A percentile compares a stretch with the other conserved stretches of the same genome.
Evolutionary conservation across 2,888 invertebrate species (phyloP).

Genomic region (Atrina japonica): DNA sequence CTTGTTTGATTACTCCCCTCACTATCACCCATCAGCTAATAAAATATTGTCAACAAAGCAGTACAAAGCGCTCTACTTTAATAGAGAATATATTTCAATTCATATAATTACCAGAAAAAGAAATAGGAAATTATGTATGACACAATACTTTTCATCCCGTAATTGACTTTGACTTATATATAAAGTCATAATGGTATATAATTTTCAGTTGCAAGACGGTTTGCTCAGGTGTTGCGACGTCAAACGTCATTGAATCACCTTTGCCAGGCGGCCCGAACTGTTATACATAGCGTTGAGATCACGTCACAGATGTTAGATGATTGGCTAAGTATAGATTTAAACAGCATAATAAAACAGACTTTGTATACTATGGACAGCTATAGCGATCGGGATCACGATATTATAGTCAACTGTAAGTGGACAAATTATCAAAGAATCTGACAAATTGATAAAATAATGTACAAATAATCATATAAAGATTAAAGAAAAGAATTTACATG

Average conservation of each 20-base stretch:
- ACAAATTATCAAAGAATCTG: neutral
- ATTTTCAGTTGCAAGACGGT: conserved; percentile 80
- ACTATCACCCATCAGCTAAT: too few species aligned
- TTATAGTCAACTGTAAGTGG: conserved; percentile 76
- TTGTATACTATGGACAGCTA: conserved; percentile 79
- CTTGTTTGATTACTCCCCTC: too few species aligned
- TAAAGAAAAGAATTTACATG: neutral
- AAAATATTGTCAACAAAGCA: too few species aligned
- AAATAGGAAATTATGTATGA: too few species aligned
- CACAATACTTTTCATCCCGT: too few species aligned
- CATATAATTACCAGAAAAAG: too few species aligned
- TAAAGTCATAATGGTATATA: too few species aligned
- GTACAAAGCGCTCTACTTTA: too few species aligned
- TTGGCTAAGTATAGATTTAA: conserved; percentile 81
- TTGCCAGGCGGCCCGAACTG: conserved; percentile 81
- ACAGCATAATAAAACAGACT: conserved; percentile 80
- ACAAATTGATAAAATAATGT: too few species aligned
- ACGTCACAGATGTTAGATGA: conserved; percentile 81
- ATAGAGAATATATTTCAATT: too few species aligned
- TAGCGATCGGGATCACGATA: conserved; percentile 72
- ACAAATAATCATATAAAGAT: neutral
- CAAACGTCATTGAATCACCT: conserved; percentile 82
- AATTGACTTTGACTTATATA: too few species aligned
- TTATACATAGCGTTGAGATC: conserved; percentile 80
- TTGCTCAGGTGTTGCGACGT: conserved; percentile 80